A percentile compares a stretch with the other conserved stretches of the same genome.
Evolutionary conservation across 2,888 invertebrate species (phyloP).

Genomic region (Seira ritae): DNA sequence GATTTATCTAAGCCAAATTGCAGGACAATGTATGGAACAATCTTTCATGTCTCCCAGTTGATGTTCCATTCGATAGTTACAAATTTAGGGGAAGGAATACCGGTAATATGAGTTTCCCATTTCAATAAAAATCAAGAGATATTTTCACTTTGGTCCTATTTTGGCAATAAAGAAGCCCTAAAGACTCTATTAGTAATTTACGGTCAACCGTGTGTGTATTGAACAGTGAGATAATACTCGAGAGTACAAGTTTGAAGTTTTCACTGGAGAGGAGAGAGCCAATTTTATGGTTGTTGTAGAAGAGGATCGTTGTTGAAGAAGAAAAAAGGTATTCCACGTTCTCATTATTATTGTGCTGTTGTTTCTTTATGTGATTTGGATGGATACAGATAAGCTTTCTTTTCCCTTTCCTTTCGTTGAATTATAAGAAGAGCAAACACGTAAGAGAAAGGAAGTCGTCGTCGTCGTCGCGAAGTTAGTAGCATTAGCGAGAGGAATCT

Average conservation of each 20-base stretch:
- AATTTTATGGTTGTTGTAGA: slow-evolving; percentile 1
- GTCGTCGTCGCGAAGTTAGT: slow-evolving; percentile 51
- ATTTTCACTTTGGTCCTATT: no score
- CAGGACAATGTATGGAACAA: no score
- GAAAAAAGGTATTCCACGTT: not conserved
- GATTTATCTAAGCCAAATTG: no score
- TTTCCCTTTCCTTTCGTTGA: slow-evolving; percentile 24
- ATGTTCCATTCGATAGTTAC: no score
- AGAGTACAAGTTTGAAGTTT: slow-evolving; percentile 22
- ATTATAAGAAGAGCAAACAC: slow-evolving; percentile 36
- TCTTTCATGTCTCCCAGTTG: no score
- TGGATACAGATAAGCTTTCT: slow-evolving; percentile 59
- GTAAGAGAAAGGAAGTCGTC: slow-evolving; percentile 27
- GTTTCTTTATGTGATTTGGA: slow-evolving; percentile 26
- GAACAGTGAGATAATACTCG: not conserved
- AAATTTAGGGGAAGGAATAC: no score
- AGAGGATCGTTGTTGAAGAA: not conserved
- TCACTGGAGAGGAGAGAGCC: not conserved
- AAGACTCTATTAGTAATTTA: not conserved
- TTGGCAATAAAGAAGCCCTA: not conserved
- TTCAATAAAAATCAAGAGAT: no score
- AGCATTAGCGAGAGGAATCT: slow-evolving; percentile 43
- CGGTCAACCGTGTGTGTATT: not conserved
- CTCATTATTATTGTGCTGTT: slow-evolving; percentile 22
- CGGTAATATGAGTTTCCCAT: no score